phyloP scores from a whole-genome alignment of 2,888 invertebrate species.

The Ditylenchus weischeri region DNA sequence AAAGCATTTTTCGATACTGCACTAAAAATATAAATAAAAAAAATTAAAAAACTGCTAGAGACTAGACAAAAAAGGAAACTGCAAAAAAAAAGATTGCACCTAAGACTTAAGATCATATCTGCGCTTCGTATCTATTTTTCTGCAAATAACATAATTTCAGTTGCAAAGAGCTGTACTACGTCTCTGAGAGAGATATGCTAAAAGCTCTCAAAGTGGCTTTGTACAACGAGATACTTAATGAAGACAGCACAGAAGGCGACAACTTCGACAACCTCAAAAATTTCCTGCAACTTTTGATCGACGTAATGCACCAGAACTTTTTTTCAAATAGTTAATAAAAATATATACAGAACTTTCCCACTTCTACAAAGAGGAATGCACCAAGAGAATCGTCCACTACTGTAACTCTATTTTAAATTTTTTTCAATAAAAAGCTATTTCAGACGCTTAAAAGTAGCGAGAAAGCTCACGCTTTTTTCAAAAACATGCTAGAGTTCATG shows the following conservation, averaged over 20 bases:
- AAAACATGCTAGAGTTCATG: background rate
- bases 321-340: background rate
- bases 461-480: background rate
- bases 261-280: conserved; percentile 1
- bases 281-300: conserved; percentile 1
- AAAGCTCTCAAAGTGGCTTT: conserved; percentile 25
- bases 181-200: conserved; percentile 55
- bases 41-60: no score
- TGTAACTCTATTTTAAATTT: background rate
- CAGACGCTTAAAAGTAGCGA: background rate
- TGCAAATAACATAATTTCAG: conserved; percentile 28
- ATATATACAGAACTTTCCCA: background rate
- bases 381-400: background rate
- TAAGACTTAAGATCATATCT: no score
- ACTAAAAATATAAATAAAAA: no score
- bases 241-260: background rate
- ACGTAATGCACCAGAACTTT: background rate
- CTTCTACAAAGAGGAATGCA: background rate
- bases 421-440: background rate
- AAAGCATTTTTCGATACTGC: no score
- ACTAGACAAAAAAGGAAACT: no score
- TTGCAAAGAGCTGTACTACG: conserved; percentile 45
- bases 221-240: conserved; percentile 7
- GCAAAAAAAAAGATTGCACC: no score
- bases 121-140: no score